phyloP scores from a whole-genome alignment of 2,888 invertebrate species.

The Frankliniella intonsa region DNA sequence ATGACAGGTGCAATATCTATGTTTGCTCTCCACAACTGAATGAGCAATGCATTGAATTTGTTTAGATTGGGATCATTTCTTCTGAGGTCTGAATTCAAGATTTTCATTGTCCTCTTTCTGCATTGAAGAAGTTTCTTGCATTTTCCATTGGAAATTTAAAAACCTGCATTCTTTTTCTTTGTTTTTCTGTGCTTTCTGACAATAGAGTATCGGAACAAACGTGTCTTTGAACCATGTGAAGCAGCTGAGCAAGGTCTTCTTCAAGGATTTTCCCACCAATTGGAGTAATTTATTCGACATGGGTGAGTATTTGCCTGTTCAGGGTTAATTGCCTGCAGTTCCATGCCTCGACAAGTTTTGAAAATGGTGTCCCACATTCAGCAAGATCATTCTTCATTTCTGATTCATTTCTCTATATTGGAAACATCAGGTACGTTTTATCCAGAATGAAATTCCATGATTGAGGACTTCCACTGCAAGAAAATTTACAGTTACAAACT shows the following conservation, averaged over 20 bases:
- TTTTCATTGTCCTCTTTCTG: background rate
- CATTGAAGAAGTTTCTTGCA: background rate
- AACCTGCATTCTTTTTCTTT: constrained; percentile 31
- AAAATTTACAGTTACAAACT: constrained; percentile 27
- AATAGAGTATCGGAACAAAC: constrained; percentile 26
- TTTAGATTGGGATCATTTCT: constrained; percentile 33
- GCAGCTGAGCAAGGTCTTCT: constrained; percentile 21
- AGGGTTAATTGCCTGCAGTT: constrained; percentile 32
- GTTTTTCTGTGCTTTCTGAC: constrained; percentile 31
- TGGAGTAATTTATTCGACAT: constrained; percentile 19
- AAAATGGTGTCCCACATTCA: too few relatives aligned
- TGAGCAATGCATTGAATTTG: constrained; percentile 31
- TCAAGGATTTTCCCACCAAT: constrained; percentile 28
- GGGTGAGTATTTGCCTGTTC: constrained; percentile 32
- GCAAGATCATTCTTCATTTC: constrained; percentile 27
- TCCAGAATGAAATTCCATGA: constrained; percentile 36
- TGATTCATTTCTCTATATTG: constrained; percentile 10
- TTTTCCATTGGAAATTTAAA: constrained; percentile 31
- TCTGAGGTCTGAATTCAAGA: background rate
- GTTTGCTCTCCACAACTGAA: constrained; percentile 35
- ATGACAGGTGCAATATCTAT: constrained; percentile 32
- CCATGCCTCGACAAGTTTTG: constrained; percentile 30
- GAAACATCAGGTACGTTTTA: constrained; percentile 33
- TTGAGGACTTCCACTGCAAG: constrained; percentile 35
- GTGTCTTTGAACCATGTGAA: constrained; percentile 32